Base-by-base conservation (phyloP, 1,140 invertebrate species). In the Brachystomella parvula region DNA sequence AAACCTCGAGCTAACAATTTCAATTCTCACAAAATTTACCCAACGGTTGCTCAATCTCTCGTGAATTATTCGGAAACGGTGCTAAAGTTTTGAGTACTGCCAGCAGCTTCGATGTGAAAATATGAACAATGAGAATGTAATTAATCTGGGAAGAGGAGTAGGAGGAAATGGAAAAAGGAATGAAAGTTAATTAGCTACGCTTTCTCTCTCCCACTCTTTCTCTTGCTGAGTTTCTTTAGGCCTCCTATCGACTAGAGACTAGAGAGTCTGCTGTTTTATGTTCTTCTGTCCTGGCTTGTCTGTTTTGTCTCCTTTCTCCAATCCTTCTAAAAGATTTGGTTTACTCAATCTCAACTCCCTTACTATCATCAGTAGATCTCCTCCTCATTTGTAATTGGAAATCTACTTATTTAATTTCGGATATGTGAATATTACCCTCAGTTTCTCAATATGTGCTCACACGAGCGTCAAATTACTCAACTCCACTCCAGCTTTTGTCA, bases 101-200 rank as follows among this genome's bases (percentile, higher is more conserved):
- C n/a, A 12, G 9, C 39, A 44, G 39, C 39, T 44, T 44, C 39
- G 39, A 44, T 12, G n/a, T 9, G 39, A 44, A 44, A 44, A 44
- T n/a, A n/a, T 44, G 39, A 12, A n/a, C 39, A 44, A 9, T 44
- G 39, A n/a, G 24, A 53, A 53, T 3, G 12, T 53, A 26, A 15
- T 53, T 53, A 19, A 15, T 26, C 24, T 24, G 24, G 6, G 12
- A 24, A 19, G 24, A 9, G 24, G 12, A 15, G 15, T 24, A n/a
- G 39, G n/a, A n/a, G n/a, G 39, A 44, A 44, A 44, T n/a, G 9
- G 39, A 44, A 12, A 12, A 44, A 44, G 9, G n/a, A 44, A 44
- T 44, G 39, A 44, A 44, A 44, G 9, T 53, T 53, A 53, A 53
- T 53, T 53, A 53, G 49, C 12, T 53, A 6, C 49, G 12, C 49